Conservation (phyloP, 2,888 invertebrate genomes). For the Xestia c-nigrum region DNA sequence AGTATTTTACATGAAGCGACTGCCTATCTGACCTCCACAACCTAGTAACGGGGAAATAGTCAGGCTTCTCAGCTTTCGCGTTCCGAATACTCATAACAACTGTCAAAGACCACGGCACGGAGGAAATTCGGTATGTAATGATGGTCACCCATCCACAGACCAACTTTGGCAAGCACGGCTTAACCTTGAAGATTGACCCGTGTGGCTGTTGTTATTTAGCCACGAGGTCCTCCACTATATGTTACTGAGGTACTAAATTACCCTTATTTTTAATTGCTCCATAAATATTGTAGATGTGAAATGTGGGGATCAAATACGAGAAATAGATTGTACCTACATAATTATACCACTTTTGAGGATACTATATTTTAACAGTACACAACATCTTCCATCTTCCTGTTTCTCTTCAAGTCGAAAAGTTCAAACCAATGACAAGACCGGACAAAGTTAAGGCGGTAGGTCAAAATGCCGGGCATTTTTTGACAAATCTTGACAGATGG, state of each 20-base stretch:
- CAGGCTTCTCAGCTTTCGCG: no score
- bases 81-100: no score
- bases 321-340: not conserved
- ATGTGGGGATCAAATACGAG: not conserved
- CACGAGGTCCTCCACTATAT: not conserved
- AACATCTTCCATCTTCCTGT: not conserved
- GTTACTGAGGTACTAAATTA: not conserved
- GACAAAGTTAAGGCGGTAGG: not conserved
- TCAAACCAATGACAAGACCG: not conserved
- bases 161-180: no score
- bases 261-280: not conserved
- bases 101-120: no score
- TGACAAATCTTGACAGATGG: not conserved
- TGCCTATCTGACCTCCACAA: no score
- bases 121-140: no score
- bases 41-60: no score
- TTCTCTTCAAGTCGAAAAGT: not conserved
- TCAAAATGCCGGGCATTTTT: not conserved
- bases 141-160: no score
- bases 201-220: no score
- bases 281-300: not conserved
- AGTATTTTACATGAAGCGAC: no score
- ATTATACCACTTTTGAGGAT: not conserved
- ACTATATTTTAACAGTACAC: not conserved
- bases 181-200: no score